phyloP scores from a whole-genome alignment of 2,797 vertebrate species.

The Enteromius viviparus region DNA sequence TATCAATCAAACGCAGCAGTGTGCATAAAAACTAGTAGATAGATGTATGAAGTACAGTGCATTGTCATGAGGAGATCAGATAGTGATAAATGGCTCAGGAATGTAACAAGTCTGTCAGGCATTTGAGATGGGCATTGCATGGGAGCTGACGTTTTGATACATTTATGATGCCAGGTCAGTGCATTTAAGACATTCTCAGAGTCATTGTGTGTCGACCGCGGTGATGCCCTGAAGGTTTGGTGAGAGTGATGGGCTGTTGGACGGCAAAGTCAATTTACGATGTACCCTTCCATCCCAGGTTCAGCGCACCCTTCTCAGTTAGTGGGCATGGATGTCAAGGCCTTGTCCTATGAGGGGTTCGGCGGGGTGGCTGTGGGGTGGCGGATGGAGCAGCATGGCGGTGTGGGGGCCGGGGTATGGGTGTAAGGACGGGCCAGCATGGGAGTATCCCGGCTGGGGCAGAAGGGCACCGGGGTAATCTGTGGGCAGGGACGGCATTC shows the following conservation, averaged over 20 bases:
- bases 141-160: background rate
- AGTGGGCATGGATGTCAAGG: conserved; percentile 85
- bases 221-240: conserved; percentile 21
- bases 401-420: conserved; percentile 76
- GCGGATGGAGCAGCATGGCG: conserved; percentile 80
- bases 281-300: background rate
- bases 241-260: background rate
- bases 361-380: conserved; percentile 77
- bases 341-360: conserved; percentile 81
- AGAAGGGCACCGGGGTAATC: conserved; percentile 77
- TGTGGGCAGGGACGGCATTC: conserved; percentile 79
- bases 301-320: conserved; percentile 57
- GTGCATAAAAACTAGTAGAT: conserved; percentile 39
- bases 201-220: conserved; percentile 24
- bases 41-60: conserved; percentile 12
- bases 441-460: conserved; percentile 77
- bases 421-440: conserved; percentile 76
- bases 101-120: conserved; percentile 36
- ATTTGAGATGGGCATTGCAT: conserved; percentile 14
- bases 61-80: conserved; percentile 8
- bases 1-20: conserved; percentile 7
- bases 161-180: conserved; percentile 19
- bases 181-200: conserved; percentile 54
- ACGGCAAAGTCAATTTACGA: conserved; percentile 20
- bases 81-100: conserved; percentile 18